Conservation (phyloP, 1,140 invertebrate genomes). For the Penaeus chinensis region DNA sequence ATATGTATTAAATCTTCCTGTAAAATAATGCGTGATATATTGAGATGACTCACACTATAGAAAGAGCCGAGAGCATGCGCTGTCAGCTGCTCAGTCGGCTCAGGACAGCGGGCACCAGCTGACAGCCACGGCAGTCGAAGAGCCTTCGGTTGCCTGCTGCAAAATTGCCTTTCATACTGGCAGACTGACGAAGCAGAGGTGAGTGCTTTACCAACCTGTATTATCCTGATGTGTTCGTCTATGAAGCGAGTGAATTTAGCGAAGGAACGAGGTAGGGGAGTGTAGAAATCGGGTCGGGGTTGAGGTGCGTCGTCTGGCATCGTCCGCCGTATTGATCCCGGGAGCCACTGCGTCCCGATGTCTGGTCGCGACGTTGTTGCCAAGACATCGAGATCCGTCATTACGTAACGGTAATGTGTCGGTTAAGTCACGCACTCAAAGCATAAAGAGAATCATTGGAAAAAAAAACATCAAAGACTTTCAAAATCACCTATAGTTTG, state of each 20-base stretch:
- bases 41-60: no score
- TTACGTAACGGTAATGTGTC: no score
- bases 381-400: not conserved
- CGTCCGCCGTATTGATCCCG: constrained; percentile 41
- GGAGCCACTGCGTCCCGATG: constrained; percentile 29
- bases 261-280: constrained; percentile 13
- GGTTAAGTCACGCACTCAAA: no score
- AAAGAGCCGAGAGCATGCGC: constrained; percentile 26
- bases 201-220: constrained; percentile 38
- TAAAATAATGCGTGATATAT: no score
- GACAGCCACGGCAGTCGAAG: constrained; percentile 27
- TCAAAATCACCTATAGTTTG: no score
- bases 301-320: constrained; percentile 55
- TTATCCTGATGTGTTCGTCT: constrained; percentile 46
- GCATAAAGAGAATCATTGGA: no score
- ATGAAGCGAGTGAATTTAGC: constrained; percentile 43
- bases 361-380: constrained; percentile 1
- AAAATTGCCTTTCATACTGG: not conserved
- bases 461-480: no score
- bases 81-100: not conserved
- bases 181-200: not conserved
- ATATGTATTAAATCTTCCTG: no score
- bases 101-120: constrained; percentile 48
- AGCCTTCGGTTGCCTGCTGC: constrained; percentile 51
- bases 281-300: constrained; percentile 54